Percentiles rank a stretch among this genome's conserved stretches.
Evolutionary conservation across 2,113 vertebrate species (phyloP).

Genomic region (Amphiprion percula): DNA sequence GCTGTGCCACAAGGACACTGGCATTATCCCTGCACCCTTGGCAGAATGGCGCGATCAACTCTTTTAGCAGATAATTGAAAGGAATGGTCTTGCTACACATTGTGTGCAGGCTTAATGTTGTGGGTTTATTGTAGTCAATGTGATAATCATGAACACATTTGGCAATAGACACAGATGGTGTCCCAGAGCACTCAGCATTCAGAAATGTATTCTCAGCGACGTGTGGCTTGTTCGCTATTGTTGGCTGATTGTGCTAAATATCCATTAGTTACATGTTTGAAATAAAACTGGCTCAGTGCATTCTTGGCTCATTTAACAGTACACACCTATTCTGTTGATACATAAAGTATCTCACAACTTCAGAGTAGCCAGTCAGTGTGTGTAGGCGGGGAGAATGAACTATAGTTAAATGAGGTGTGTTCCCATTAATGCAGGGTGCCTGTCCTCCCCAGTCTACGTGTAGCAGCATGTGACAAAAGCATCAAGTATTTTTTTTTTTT

Average conservation of each 20-base stretch:
- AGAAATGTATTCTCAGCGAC: conserved; percentile 47
- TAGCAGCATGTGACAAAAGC: conserved; percentile 13
- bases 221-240: conserved; percentile 41
- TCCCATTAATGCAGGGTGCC: conserved; percentile 32
- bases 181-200: conserved; percentile 52
- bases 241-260: conserved; percentile 59
- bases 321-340: conserved; percentile 50
- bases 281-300: conserved; percentile 42
- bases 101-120: conserved; percentile 53
- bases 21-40: conserved; percentile 24
- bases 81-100: conserved; percentile 46
- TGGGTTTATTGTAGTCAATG: conserved; percentile 49
- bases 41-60: conserved; percentile 34
- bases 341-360: conserved; percentile 6
- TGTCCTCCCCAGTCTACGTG: conserved; percentile 5
- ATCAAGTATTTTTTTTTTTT: not conserved
- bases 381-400: conserved; percentile 14
- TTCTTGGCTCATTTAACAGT: conserved; percentile 47
- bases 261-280: conserved; percentile 71
- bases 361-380: conserved; percentile 2
- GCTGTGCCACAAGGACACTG: conserved; percentile 32
- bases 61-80: conserved; percentile 55
- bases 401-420: conserved; percentile 23
- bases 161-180: conserved; percentile 56
- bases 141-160: conserved; percentile 64